Evolutionary conservation across 2,797 vertebrate genomes (phyloP).

Genomic region (Microctenopoma lineatum): DNA sequence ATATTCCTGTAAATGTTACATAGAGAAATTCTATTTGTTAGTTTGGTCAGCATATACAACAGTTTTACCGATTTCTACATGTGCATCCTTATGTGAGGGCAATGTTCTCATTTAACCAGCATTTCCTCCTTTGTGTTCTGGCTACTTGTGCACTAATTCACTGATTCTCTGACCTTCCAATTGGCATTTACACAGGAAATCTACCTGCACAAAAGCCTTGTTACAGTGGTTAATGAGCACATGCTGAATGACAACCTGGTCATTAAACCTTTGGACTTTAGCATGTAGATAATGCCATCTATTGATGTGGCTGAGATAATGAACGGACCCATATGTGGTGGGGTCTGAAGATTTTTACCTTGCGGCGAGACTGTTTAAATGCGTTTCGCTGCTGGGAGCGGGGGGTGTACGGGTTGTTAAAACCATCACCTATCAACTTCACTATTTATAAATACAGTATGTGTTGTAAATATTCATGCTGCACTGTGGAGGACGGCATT

Average conservation of each 20-base stretch:
- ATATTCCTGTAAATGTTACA: conserved; percentile 27
- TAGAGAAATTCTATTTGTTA: conserved; percentile 13
- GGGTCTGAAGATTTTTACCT: conserved; percentile 25
- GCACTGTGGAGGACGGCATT: conserved; percentile 7
- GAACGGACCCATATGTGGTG: conserved; percentile 7
- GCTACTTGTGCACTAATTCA: conserved; percentile 35
- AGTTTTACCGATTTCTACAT: neutral
- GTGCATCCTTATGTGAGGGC: neutral
- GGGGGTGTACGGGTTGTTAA: conserved; percentile 8
- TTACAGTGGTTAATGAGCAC: conserved; percentile 69
- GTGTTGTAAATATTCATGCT: conserved; percentile 33
- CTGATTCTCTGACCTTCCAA: conserved; percentile 57
- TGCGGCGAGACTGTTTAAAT: neutral
- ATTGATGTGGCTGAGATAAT: conserved; percentile 56
- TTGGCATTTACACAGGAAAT: conserved; percentile 63
- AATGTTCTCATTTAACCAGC: conserved; percentile 30
- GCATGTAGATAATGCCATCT: conserved; percentile 55
- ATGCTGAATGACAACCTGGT: conserved; percentile 62
- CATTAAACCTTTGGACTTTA: conserved; percentile 58
- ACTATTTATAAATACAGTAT: conserved; percentile 37
- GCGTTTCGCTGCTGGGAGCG: neutral
- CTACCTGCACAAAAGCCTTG: conserved; percentile 63
- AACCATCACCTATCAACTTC: conserved; percentile 21
- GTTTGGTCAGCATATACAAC: conserved; percentile 5
- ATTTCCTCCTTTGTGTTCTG: conserved; percentile 27